These are phyloP conservation scores for Toxonevra muliebris DNA, from an alignment of 2,888 invertebrate species.

Conservation along the genomic window DNA sequence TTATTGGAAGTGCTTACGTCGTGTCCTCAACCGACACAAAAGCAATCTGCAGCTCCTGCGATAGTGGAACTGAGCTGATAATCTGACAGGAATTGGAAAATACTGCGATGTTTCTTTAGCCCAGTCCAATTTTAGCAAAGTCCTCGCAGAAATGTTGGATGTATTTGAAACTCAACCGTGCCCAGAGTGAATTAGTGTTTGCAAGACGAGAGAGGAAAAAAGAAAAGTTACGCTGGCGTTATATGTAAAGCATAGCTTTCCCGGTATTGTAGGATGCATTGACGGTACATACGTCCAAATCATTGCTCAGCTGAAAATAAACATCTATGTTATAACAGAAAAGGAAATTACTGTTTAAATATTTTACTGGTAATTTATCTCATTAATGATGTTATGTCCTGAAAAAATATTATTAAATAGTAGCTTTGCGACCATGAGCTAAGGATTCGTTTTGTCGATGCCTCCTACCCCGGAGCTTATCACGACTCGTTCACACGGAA, in stretches of 20 bases:
- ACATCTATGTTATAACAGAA: slow-evolving; percentile 1
- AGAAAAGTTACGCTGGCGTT: neutral
- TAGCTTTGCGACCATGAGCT: neutral
- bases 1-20: neutral
- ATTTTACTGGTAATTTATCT: slow-evolving; percentile 4
- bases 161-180: slow-evolving; percentile 2
- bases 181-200: neutral
- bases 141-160: neutral
- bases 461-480: neutral
- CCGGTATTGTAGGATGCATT: slow-evolving; percentile 1
- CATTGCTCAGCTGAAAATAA: slow-evolving; percentile 4
- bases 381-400: no score
- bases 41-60: neutral
- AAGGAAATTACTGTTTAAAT: slow-evolving; percentile 4
- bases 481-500: neutral
- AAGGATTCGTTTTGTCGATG: neutral
- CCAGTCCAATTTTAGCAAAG: neutral
- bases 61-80: neutral
- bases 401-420: neutral
- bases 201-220: neutral
- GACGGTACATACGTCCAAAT: slow-evolving; percentile 6
- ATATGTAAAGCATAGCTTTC: slow-evolving; percentile 1
- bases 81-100: slow-evolving; percentile 1
- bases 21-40: neutral
- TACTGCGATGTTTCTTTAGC: neutral